A percentile compares a stretch with the other conserved stretches of the same genome.
Conservation (phyloP, 2,888 invertebrate species). For the Alentia gelatinosa region DNA sequence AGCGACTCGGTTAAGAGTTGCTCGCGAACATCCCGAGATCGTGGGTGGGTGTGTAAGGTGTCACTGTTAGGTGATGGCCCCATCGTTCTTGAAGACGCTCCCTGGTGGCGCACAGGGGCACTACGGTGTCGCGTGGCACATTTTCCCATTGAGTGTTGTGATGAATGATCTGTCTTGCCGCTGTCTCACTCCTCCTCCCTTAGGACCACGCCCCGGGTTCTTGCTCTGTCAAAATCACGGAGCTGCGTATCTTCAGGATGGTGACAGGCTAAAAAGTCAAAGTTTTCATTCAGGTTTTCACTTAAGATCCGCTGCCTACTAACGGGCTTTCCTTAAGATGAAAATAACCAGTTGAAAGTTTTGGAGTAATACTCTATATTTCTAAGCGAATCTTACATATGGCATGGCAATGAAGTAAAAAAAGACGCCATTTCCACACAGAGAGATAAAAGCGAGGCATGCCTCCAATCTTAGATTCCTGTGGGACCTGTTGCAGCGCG, state of each 20-base stretch:
- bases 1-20: too few species aligned
- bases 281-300: not conserved
- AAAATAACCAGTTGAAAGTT: too few species aligned
- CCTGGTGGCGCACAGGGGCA: slow-evolving; percentile 13
- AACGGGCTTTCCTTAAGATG: not conserved
- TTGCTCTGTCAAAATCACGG: slow-evolving; percentile 20
- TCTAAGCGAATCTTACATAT: too few species aligned
- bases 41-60: slow-evolving; percentile 9
- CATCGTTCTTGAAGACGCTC: slow-evolving; percentile 29
- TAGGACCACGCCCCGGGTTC: not conserved
- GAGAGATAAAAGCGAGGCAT: too few species aligned
- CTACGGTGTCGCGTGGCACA: slow-evolving; percentile 36
- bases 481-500: too few species aligned
- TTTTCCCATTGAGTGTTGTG: slow-evolving; percentile 34
- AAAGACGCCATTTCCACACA: too few species aligned
- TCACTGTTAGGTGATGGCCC: not conserved
- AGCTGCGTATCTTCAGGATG: not conserved
- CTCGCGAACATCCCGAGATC: too few species aligned
- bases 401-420: too few species aligned
- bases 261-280: not conserved
- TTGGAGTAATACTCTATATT: too few species aligned
- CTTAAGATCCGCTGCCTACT: too few species aligned
- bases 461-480: too few species aligned
- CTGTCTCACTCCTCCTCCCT: not conserved
- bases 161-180: slow-evolving; percentile 42